Conservation (phyloP, 2,888 invertebrate species). For the Idaea biselata region DNA sequence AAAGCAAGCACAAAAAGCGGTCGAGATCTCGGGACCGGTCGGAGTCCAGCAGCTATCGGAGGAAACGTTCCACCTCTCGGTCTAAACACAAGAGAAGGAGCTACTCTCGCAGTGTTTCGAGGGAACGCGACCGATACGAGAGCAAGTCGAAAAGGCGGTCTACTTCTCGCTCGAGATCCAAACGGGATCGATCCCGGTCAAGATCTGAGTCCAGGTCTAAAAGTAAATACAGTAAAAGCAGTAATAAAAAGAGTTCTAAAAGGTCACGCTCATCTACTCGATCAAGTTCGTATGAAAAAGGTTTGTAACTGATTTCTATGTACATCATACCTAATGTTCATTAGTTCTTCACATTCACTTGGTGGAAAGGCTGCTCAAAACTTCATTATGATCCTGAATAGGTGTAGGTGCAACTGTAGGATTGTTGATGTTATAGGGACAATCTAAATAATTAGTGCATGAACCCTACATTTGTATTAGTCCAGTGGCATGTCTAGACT, state of each 20-base stretch:
- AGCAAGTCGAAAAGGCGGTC: conserved; percentile 60
- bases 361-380: too few species aligned
- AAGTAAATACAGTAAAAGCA: conserved; percentile 51
- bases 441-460: too few species aligned
- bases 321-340: too few species aligned
- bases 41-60: conserved; percentile 55
- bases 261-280: conserved; percentile 58
- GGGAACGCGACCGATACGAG: conserved; percentile 56
- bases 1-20: conserved; percentile 63
- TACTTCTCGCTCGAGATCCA: conserved; percentile 53
- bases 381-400: too few species aligned
- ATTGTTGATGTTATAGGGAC: too few species aligned
- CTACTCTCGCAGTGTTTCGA: conserved; percentile 66
- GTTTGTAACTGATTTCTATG: conserved; percentile 38
- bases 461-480: too few species aligned
- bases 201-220: conserved; percentile 59
- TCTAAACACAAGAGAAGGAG: conserved; percentile 57
- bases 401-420: too few species aligned
- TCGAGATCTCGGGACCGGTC: conserved; percentile 67
- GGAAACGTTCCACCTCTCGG: conserved; percentile 60
- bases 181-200: conserved; percentile 57
- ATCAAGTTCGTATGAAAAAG: conserved; percentile 67
- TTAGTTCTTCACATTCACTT: too few species aligned
- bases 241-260: conserved; percentile 53
- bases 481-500: too few species aligned